A percentile compares a stretch with the other conserved stretches of the same genome.
These are phyloP conservation scores for Melanaphis sacchari DNA, from an alignment of 1,140 invertebrate genomes.

Conservation along the genomic window DNA sequence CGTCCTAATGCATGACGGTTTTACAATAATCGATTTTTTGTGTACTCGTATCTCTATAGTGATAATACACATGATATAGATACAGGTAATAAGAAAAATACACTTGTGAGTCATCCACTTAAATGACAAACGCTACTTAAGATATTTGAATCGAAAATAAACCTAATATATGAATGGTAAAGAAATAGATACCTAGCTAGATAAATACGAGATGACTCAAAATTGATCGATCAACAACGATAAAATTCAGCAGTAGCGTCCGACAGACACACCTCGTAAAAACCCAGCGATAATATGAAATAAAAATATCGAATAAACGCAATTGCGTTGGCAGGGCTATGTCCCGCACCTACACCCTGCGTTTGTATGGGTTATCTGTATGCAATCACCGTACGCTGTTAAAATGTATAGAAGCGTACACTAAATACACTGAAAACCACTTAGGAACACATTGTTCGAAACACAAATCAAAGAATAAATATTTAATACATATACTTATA, in stretches of 20 bases:
- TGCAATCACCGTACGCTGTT: not conserved
- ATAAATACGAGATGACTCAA: not conserved
- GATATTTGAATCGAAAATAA: not conserved
- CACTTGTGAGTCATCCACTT: not conserved
- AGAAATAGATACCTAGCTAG: not conserved
- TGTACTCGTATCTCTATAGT: not conserved
- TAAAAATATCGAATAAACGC: not conserved
- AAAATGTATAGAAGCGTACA: not conserved
- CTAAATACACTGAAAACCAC: slow-evolving; percentile 38
- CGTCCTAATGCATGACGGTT: not conserved
- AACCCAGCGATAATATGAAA: not conserved
- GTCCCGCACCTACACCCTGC: not conserved
- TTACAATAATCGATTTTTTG: slow-evolving; percentile 10
- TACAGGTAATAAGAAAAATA: not conserved
- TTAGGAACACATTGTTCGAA: not conserved
- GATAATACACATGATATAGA: not conserved
- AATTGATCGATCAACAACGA: not conserved
- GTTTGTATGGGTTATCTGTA: slow-evolving; percentile 7
- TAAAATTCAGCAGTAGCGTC: not conserved
- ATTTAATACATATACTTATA: too few species aligned
- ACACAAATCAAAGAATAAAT: not conserved
- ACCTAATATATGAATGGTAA: not conserved
- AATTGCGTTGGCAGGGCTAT: not conserved
- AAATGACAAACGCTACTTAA: not conserved
- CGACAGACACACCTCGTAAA: not conserved